These are phyloP conservation scores for Aphyosemion australe DNA, from an alignment of 2,113 vertebrate species.

Conservation along the genomic window DNA sequence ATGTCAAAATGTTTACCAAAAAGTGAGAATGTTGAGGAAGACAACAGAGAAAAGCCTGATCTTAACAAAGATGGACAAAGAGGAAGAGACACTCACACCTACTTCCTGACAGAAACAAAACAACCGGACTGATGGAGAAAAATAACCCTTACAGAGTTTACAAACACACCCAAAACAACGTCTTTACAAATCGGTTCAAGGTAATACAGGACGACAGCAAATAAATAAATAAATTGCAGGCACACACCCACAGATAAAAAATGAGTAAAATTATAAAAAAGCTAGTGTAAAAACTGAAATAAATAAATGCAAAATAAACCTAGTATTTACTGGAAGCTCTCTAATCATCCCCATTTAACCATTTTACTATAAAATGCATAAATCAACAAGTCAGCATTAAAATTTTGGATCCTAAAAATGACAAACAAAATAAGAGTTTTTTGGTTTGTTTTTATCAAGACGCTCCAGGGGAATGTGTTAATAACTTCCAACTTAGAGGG, in stretches of 20 bases:
- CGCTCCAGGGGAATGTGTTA: not conserved
- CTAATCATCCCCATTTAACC: too few relatives aligned
- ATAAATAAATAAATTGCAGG: too few relatives aligned
- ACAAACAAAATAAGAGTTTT: not conserved
- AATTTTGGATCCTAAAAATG: not conserved
- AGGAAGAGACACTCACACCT: not conserved
- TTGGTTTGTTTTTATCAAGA: not conserved
- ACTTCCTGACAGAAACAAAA: not conserved
- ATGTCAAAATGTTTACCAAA: not conserved
- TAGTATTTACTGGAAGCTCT: too few relatives aligned
- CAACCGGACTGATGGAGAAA: not conserved
- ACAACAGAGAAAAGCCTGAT: not conserved
- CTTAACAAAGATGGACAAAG: not conserved
- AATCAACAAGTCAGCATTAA: too few relatives aligned
- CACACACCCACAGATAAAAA: not conserved
- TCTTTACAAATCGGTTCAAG: not conserved
- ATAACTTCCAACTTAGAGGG: not conserved
- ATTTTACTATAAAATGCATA: too few relatives aligned
- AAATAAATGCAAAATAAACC: too few relatives aligned
- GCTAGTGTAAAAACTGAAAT: too few relatives aligned
- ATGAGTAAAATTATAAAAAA: not conserved
- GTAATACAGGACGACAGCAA: not conserved
- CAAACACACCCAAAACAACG: not conserved
- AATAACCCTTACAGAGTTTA: not conserved
- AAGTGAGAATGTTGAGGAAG: not conserved